Evolutionary conservation across 2,113 vertebrate species (phyloP), one percentile per base, ranked within the genome.

Genomic region (Corythornis cristatus): DNA sequence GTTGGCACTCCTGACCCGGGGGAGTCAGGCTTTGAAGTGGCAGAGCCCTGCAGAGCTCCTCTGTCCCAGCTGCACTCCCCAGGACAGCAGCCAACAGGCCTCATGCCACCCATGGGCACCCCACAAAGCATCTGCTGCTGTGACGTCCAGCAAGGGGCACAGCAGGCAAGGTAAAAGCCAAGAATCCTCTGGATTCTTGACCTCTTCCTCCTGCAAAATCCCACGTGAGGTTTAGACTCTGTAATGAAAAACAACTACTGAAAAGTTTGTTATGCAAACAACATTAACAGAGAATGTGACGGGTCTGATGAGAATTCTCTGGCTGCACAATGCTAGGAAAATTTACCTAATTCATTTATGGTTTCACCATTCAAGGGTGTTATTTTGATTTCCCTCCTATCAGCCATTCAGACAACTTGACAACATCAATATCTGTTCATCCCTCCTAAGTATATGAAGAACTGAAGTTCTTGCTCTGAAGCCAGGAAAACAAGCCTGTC

Each of bases 341-440:
- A 68, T 8, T 37, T 71, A 33, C 35, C 11, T 10, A 40, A 93
- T 84, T 86, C 31, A 60, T 73, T 67, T 73, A 33, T 4, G 3
- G 15, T 43, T 88, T 71, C 73, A 84, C 33, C 22, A 23, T 71
- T 86, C 9, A 37, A 75, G 26, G 15, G 28, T 45, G 42, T 15
- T 90, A 43, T 74, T 90, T 74, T 81, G 28, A 84, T 89, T 83
- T 83, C 70, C 60, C 20, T 57, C 53, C 48, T 67, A 57, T 43
- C 67, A 71, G 33, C 43, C 57, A 60, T 83, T 86, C 15, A 71
- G 37, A 71, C 31, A 62, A 60, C 45, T 76, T 62, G 58, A 86
- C 26, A 86, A 5, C 17, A 43, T 46, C 33, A 54, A 20, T 71
- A 64, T 46, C 74, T 88, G 54, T 46, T 86, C 45, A 89, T 57